A percentile compares a stretch with the other conserved stretches of the same genome.
Evolutionary conservation across 1,140 invertebrate species (phyloP).

Genomic region (Pinna nobilis): DNA sequence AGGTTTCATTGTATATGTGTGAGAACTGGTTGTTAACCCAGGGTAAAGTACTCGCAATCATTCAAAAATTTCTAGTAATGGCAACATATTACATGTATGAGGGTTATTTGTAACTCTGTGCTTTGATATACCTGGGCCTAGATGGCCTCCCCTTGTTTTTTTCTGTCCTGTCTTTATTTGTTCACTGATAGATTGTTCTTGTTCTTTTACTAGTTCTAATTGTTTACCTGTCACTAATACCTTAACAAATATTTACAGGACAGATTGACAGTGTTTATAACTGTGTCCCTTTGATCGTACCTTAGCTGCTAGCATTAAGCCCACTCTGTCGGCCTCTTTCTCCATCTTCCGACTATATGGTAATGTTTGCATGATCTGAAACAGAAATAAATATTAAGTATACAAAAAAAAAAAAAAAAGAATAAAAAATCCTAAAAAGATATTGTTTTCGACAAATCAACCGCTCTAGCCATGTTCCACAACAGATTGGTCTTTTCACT

Average conservation of each 20-base stretch:
- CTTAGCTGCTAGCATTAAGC: constrained; percentile 80
- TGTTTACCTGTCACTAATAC: not conserved
- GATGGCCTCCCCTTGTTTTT: too few relatives aligned
- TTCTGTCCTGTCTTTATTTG: not conserved
- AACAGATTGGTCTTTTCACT: not conserved
- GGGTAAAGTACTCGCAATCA: too few relatives aligned
- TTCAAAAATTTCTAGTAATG: too few relatives aligned
- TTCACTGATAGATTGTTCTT: not conserved
- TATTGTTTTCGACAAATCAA: not conserved
- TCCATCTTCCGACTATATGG: constrained; percentile 80
- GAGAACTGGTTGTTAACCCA: too few relatives aligned
- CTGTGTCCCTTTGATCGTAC: constrained; percentile 59
- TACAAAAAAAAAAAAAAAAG: too few relatives aligned
- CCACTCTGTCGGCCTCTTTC: constrained; percentile 81
- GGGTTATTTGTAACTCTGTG: too few relatives aligned
- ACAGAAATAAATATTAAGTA: too few relatives aligned
- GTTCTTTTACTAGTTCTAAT: not conserved
- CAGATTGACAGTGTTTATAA: too few relatives aligned
- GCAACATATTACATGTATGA: too few relatives aligned
- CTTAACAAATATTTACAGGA: too few relatives aligned
- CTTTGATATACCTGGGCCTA: too few relatives aligned
- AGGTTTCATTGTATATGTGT: too few relatives aligned
- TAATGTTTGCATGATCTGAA: constrained; percentile 74
- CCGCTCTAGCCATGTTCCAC: not conserved
- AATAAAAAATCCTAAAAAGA: not conserved